Percentiles rank a stretch among this genome's conserved stretches.
Conservation (phyloP, 2,797 vertebrate species). For the Sebastolobus altivelis region DNA sequence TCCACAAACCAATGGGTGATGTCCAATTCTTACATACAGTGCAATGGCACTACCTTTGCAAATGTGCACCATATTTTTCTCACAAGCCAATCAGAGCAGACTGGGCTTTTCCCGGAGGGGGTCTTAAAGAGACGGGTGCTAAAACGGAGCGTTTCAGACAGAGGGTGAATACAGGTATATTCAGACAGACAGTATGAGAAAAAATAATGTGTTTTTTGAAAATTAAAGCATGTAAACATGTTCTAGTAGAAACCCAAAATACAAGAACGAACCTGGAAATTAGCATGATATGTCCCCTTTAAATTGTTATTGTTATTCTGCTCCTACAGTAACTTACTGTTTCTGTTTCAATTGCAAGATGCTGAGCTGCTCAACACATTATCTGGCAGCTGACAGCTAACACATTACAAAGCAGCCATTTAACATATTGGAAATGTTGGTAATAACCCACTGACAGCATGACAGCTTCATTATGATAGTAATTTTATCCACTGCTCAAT, state of each 20-base stretch:
- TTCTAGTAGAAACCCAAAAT: background rate
- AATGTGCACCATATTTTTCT: background rate
- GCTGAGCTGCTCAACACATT: background rate
- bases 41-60: background rate
- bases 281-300: background rate
- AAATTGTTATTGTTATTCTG: background rate
- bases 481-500: conserved; percentile 6
- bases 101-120: background rate
- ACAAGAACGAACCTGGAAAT: background rate
- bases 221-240: background rate
- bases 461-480: conserved; percentile 6
- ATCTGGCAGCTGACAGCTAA: background rate
- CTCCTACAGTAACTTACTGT: background rate
- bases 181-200: no score
- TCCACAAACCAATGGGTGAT: no score
- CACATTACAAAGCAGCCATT: background rate
- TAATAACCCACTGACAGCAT: conserved; percentile 18
- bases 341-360: background rate
- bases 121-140: no score
- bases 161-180: no score
- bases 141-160: no score
- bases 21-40: no score
- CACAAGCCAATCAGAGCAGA: background rate
- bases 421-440: background rate
- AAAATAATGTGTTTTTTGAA: background rate